These are phyloP conservation scores for Coregonus ussuriensis DNA, from an alignment of 2,797 vertebrate genomes.

Conservation along the genomic window DNA sequence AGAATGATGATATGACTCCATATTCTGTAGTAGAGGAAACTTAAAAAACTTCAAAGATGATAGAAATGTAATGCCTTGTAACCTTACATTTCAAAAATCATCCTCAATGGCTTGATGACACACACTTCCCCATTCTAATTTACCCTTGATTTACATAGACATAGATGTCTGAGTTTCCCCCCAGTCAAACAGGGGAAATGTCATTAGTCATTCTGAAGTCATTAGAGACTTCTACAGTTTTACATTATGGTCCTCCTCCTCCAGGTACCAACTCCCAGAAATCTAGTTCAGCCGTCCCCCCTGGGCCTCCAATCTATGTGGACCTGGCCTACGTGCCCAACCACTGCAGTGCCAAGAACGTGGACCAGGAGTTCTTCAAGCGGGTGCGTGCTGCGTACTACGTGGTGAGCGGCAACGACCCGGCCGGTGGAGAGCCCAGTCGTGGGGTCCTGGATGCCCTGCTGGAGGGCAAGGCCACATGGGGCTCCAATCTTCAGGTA, in stretches of 20 bases:
- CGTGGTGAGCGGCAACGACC: constrained; percentile 95
- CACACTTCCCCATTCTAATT: background rate
- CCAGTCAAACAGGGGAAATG: constrained; percentile 1
- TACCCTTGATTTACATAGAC: background rate
- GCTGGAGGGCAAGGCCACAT: constrained; percentile 95
- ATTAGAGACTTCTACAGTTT: constrained; percentile 11
- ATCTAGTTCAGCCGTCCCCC: constrained; percentile 68
- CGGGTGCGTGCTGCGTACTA: constrained; percentile 92
- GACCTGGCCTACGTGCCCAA: constrained; percentile 98
- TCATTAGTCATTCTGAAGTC: background rate
- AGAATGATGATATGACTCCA: background rate
- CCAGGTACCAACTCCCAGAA: constrained; percentile 79
- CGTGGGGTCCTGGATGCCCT: constrained; percentile 92
- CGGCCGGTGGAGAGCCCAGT: constrained; percentile 90
- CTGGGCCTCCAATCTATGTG: constrained; percentile 89
- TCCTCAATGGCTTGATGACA: background rate
- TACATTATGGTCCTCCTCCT: constrained; percentile 17
- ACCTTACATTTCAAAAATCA: background rate
- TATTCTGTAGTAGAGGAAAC: background rate
- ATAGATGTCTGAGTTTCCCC: background rate
- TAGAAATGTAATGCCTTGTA: constrained; percentile 3
- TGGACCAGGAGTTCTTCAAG: constrained; percentile 97
- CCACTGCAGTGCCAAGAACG: constrained; percentile 97
- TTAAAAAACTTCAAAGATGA: background rate
- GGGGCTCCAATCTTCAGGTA: constrained; percentile 98